Evolutionary conservation across 1,140 invertebrate genomes (phyloP).

Genomic region (Drosophila subobscura): DNA sequence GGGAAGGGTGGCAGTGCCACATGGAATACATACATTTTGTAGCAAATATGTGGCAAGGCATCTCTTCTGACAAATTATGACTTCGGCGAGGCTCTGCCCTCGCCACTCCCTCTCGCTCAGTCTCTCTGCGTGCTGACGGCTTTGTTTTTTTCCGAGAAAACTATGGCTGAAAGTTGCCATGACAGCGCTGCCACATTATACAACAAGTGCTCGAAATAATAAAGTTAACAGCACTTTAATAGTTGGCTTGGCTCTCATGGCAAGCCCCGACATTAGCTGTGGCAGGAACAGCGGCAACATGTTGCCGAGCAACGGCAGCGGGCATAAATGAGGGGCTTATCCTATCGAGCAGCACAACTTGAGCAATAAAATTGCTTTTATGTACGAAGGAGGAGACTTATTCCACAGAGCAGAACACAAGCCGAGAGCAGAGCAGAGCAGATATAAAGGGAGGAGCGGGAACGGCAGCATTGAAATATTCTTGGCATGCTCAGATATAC

Average conservation of each 20-base stretch:
- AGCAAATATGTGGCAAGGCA: conserved; percentile 72
- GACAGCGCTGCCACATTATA: conserved; percentile 77
- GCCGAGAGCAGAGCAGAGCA: conserved; percentile 11
- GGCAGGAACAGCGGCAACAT: conserved; percentile 61
- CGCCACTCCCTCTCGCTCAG: conserved; percentile 1
- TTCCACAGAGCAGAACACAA: not conserved
- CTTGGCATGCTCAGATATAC: conserved; percentile 62
- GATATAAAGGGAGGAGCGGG: conserved; percentile 1
- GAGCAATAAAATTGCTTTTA: conserved; percentile 81
- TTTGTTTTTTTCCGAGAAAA: conserved; percentile 55
- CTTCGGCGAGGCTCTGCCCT: conserved; percentile 45
- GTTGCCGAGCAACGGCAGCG: conserved; percentile 66
- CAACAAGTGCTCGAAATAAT: conserved; percentile 81
- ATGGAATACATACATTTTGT: conserved; percentile 64
- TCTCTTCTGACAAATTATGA: conserved; percentile 81
- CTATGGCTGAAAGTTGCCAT: conserved; percentile 75
- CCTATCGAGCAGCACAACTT: conserved; percentile 77
- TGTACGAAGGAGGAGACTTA: conserved; percentile 31
- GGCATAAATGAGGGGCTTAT: conserved; percentile 78
- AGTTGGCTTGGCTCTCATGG: conserved; percentile 48
- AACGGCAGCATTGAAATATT: conserved; percentile 59
- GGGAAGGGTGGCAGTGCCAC: conserved; percentile 22
- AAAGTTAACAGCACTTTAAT: conserved; percentile 82
- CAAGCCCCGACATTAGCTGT: conserved; percentile 1
- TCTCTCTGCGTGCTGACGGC: conserved; percentile 8